phyloP scores from a whole-genome alignment of 2,888 invertebrate genomes.

The Ichneumon xanthorius region DNA sequence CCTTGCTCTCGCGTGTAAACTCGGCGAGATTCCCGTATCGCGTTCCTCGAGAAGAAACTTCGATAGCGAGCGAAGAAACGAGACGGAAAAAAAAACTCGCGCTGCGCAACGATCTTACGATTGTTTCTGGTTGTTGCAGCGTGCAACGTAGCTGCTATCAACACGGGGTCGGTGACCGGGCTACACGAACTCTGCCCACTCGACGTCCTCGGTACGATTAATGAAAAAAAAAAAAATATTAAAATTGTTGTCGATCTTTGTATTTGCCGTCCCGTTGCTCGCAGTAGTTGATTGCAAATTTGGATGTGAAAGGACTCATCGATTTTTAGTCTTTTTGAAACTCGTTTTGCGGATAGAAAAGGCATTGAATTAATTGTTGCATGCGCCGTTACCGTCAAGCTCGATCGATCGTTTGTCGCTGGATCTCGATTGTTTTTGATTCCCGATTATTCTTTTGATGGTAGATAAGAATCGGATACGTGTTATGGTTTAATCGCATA shows the following conservation, averaged over 20 bases:
- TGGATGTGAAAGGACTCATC: neutral
- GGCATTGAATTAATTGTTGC: slow-evolving; percentile 43
- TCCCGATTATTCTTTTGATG: neutral
- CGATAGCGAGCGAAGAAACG: no score
- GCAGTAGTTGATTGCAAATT: neutral
- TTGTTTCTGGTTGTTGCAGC: slow-evolving; percentile 80
- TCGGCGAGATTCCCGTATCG: no score
- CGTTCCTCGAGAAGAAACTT: no score
- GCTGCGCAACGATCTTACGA: slow-evolving; percentile 43
- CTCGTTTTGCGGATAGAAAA: neutral
- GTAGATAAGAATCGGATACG: neutral
- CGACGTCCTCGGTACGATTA: slow-evolving; percentile 81
- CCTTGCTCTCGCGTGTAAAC: neutral
- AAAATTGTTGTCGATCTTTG: slow-evolving; percentile 33
- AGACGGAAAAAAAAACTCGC: neutral
- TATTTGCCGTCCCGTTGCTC: slow-evolving; percentile 33
- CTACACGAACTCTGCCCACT: slow-evolving; percentile 82
- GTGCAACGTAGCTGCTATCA: slow-evolving; percentile 78
- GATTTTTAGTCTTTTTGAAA: neutral
- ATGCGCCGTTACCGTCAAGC: slow-evolving; percentile 31
- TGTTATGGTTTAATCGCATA: neutral
- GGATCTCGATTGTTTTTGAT: neutral
- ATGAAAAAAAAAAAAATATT: slow-evolving; percentile 30
- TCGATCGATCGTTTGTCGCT: neutral
- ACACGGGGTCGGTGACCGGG: slow-evolving; percentile 73